Conservation (phyloP, 1,140 invertebrate species). For the Parasteatoda tepidariorum region DNA sequence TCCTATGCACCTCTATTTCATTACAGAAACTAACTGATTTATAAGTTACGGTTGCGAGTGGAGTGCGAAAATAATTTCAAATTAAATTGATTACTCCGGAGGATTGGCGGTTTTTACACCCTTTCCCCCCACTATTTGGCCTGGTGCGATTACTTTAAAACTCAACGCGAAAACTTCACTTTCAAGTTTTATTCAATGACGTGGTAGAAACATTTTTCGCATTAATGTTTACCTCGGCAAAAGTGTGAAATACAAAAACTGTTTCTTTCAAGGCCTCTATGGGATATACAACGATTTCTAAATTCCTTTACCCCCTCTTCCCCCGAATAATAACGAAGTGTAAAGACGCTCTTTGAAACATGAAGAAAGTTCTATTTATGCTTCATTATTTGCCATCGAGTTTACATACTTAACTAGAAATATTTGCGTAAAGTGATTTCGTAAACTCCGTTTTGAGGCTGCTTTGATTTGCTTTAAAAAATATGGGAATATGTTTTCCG, state of each 20-base stretch:
- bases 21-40: slow-evolving; percentile 60
- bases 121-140: slow-evolving; percentile 12
- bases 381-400: neutral
- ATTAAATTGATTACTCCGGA: slow-evolving; percentile 58
- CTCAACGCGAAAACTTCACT: slow-evolving; percentile 7
- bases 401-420: neutral
- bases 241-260: neutral
- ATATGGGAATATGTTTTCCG: too few species aligned
- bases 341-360: neutral
- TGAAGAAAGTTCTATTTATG: neutral
- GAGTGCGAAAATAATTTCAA: slow-evolving; percentile 59
- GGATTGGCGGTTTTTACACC: slow-evolving; percentile 6
- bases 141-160: slow-evolving; percentile 6
- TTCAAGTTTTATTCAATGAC: slow-evolving; percentile 31
- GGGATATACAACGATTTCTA: neutral
- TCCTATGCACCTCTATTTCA: slow-evolving; percentile 48
- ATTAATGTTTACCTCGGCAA: slow-evolving; percentile 44
- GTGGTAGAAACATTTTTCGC: neutral
- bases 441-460: too few species aligned
- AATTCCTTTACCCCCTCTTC: neutral
- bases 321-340: neutral
- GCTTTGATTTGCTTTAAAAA: too few species aligned
- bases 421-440: neutral
- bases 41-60: slow-evolving; percentile 51
- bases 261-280: neutral